A percentile compares a stretch with the other conserved stretches of the same genome.
Evolutionary conservation across 2,113 vertebrate genomes (phyloP).

Genomic region (Catagonus wagneri): DNA sequence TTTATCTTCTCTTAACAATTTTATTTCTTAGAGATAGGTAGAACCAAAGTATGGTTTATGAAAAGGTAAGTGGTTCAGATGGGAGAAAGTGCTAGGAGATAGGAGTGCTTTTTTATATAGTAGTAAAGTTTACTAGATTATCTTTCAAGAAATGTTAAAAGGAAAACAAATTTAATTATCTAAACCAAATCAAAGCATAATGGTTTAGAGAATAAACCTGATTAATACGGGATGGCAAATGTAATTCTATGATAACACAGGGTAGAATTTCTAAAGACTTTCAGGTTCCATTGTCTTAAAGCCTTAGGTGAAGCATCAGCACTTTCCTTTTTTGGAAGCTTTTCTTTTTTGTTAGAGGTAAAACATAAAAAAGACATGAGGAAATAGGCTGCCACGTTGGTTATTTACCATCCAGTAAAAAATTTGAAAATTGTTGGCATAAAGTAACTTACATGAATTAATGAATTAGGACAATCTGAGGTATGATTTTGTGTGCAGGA

Average conservation of each 20-base stretch:
- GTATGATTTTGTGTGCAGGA: not conserved
- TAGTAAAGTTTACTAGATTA: not conserved
- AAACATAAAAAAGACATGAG: not conserved
- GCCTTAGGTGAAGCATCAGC: not conserved
- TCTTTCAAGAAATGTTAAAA: slow-evolving; percentile 47
- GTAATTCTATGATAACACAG: not conserved
- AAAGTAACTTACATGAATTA: slow-evolving; percentile 23
- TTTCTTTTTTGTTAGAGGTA: not conserved
- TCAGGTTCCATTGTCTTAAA: not conserved
- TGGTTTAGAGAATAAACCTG: slow-evolving; percentile 47
- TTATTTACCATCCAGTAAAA: not conserved
- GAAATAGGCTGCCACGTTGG: not conserved
- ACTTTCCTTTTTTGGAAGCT: slow-evolving; percentile 22
- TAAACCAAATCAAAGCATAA: not conserved
- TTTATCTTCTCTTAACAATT: slow-evolving; percentile 42
- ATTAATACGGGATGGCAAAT: slow-evolving; percentile 42
- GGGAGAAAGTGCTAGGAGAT: not conserved
- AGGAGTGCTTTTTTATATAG: not conserved
- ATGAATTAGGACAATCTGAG: not conserved
- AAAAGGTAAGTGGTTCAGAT: not conserved
- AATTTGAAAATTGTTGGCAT: slow-evolving; percentile 1
- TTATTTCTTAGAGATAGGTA: slow-evolving; percentile 4
- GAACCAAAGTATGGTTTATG: slow-evolving; percentile 23
- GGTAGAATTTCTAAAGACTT: slow-evolving; percentile 23
- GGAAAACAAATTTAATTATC: slow-evolving; percentile 31